Percentiles rank a stretch among this genome's conserved stretches.
Evolutionary conservation across 2,113 vertebrate species (phyloP).

Genomic region (Percopsis transmontana): DNA sequence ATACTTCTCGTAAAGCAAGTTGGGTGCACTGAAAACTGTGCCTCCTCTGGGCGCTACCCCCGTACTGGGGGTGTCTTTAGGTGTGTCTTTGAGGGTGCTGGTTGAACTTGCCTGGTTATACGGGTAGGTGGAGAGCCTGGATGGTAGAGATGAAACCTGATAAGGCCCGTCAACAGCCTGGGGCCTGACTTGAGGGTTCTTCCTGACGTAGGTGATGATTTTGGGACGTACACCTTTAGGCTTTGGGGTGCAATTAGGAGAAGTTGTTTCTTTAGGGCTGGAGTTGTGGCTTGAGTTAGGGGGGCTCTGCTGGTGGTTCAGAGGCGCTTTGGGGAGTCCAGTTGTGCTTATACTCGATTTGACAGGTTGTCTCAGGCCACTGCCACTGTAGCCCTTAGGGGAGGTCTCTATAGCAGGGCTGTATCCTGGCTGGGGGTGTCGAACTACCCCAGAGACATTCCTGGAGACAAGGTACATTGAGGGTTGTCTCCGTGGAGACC

Average conservation of each 20-base stretch:
- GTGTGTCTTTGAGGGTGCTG: slow-evolving; percentile 57
- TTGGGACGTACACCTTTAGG: slow-evolving; percentile 95
- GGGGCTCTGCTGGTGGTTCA: slow-evolving; percentile 72
- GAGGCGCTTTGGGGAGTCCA: slow-evolving; percentile 86
- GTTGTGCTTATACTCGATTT: slow-evolving; percentile 80
- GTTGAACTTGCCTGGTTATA: slow-evolving; percentile 71
- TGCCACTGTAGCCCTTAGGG: slow-evolving; percentile 74
- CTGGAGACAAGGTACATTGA: slow-evolving; percentile 67
- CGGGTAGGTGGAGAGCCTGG: slow-evolving; percentile 71
- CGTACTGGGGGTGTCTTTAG: slow-evolving; percentile 67
- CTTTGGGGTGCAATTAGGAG: slow-evolving; percentile 80
- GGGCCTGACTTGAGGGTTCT: slow-evolving; percentile 85
- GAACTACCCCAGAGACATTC: slow-evolving; percentile 57
- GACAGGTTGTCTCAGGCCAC: slow-evolving; percentile 84
- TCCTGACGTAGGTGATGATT: slow-evolving; percentile 95
- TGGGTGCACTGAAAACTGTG: slow-evolving; percentile 77
- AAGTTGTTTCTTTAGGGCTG: slow-evolving; percentile 66
- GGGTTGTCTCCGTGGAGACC: slow-evolving; percentile 71
- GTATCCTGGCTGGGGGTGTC: slow-evolving; percentile 56
- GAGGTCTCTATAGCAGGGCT: slow-evolving; percentile 50
- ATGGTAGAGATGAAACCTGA: slow-evolving; percentile 82
- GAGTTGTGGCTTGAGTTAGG: slow-evolving; percentile 64
- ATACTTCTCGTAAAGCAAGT: slow-evolving; percentile 85
- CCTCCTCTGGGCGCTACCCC: slow-evolving; percentile 69
- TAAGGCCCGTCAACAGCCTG: slow-evolving; percentile 82